These are phyloP conservation scores for Phyllopteryx taeniolatus DNA, from an alignment of 2,113 vertebrate species.

Conservation along the genomic window DNA sequence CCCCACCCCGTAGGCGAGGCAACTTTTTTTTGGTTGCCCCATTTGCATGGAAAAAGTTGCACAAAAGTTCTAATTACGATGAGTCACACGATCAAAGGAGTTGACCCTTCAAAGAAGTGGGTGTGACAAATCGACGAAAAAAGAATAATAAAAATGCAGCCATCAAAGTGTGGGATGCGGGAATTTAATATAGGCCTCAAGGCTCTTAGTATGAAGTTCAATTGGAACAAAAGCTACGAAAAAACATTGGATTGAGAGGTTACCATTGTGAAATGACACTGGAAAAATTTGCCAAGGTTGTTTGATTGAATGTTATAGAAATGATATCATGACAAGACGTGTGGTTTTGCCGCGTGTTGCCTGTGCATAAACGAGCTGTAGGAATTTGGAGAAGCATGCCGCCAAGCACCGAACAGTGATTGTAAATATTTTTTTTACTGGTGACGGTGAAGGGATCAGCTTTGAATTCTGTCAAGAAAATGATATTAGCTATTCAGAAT, in stretches of 20 bases:
- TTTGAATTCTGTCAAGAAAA: not conserved
- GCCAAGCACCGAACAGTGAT: no score
- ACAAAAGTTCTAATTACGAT: conserved; percentile 44
- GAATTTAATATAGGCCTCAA: conserved; percentile 43
- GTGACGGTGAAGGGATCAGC: not conserved
- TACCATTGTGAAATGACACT: conserved; percentile 15
- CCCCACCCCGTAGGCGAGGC: conserved; percentile 31
- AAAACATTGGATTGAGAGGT: conserved; percentile 16
- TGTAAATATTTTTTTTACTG: not conserved
- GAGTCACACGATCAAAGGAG: conserved; percentile 50
- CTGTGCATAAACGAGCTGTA: not conserved
- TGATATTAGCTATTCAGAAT: not conserved
- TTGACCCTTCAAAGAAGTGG: conserved; percentile 36
- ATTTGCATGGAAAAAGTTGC: conserved; percentile 35
- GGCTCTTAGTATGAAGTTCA: conserved; percentile 40
- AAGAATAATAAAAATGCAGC: not conserved
- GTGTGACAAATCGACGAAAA: conserved; percentile 42
- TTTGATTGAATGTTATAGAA: not conserved
- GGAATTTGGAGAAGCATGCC: not conserved
- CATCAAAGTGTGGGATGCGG: not conserved
- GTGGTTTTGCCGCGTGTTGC: no score
- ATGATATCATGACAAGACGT: not conserved
- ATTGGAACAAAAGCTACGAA: conserved; percentile 14
- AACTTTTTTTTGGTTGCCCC: conserved; percentile 38
- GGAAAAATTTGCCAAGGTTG: not conserved